Evolutionary conservation across 2,797 vertebrate genomes (phyloP), one percentile per base, ranked within the genome.

Genomic region (Diplodus puntazzo): DNA sequence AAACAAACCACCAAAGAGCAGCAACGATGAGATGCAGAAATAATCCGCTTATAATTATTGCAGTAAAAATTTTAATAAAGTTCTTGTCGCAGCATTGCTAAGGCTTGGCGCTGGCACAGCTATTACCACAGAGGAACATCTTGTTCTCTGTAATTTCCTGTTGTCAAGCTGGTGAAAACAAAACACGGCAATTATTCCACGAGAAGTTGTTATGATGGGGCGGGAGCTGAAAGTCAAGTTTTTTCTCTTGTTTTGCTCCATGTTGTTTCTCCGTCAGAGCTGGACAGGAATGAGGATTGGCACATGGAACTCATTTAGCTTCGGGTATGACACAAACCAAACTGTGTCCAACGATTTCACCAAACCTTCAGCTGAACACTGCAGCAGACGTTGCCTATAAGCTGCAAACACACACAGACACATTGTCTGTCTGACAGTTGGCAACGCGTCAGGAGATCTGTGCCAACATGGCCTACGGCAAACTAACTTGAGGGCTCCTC

Each of bases 231-330:
- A 73, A 66, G 43, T 57, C 4, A n/a, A 49, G 42, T 42, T 65
- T 21, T 43, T 14, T 18, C 27, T 50, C 18, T 59, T 27, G 10
- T 66, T 58, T 46, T 61, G 14, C 13, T 58, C 45, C 63, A 30
- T 80, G 27, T 49, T 50, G 59, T 73, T 73, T 59, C 7, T 14
- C 27, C 21, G 52, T 68, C 66, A 39, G 46, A 62, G 39, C 34
- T 39, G 25, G 66, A 50, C 34, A 66, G 48, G 73, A 59, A 68
- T 65, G n/a, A 46, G 55, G 30, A 61, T 3, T 16, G 49, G 58
- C 60, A 71, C 61, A 66, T 66, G 68, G 69, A 53, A 46, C 9
- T 42, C 4, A 63, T 79, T 74, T 59, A 13, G 30, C 25, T 69
- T 27, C 0, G 7, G 45, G 50, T 52, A 42, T 11, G 7, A 53